Conservation (phyloP, 2,888 invertebrate genomes). For the Melangyna quadrimaculata region DNA sequence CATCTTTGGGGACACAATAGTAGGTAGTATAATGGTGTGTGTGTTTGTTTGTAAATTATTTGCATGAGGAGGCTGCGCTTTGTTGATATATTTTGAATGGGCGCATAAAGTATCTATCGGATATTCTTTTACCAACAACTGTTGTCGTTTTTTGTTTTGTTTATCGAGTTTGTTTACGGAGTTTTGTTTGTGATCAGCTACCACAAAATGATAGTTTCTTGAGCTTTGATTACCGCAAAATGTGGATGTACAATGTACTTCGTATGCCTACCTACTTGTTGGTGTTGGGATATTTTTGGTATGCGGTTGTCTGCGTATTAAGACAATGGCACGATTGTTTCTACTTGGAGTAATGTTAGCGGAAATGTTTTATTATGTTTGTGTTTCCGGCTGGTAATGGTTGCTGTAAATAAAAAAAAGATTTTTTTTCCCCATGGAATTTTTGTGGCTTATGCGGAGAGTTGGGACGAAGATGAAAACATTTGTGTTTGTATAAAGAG, state of each 20-base stretch:
- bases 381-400: conserved; percentile 48
- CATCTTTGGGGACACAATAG: conserved; percentile 62
- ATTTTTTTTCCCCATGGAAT: background rate
- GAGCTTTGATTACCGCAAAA: conserved; percentile 48
- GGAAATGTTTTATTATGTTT: conserved; percentile 47
- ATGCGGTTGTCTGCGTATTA: conserved; percentile 16
- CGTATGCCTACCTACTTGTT: background rate
- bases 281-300: background rate
- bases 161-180: conserved; percentile 44
- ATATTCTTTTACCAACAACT: conserved; percentile 46
- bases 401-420: conserved; percentile 6
- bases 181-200: conserved; percentile 69
- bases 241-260: background rate
- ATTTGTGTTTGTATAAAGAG: background rate
- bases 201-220: conserved; percentile 46
- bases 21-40: background rate
- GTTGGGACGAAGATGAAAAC: background rate
- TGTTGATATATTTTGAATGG: conserved; percentile 57
- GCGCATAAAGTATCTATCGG: conserved; percentile 66
- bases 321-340: conserved; percentile 27
- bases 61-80: conserved; percentile 18
- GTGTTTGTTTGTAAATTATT: background rate
- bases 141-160: background rate
- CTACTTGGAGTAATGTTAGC: conserved; percentile 15
- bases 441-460: background rate